These are phyloP conservation scores for Carlito syrichta DNA, from an alignment of 2,113 vertebrate species.

Conservation along the genomic window DNA sequence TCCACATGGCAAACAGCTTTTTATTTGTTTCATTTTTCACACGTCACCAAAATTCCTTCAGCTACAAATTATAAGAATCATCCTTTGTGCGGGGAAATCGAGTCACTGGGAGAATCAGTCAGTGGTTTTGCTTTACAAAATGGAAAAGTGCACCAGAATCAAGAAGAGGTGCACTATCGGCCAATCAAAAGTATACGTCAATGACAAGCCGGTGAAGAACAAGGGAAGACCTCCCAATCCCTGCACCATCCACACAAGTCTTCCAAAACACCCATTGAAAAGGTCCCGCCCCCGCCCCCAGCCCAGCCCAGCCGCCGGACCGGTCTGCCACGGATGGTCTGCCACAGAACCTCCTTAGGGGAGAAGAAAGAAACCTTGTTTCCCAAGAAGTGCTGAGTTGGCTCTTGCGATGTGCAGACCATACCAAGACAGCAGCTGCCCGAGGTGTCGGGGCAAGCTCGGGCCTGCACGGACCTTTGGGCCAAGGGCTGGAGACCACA, in stretches of 20 bases:
- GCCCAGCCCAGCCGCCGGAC: too few species aligned
- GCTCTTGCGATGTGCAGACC: not conserved
- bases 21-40: not conserved
- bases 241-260: not conserved
- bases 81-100: not conserved
- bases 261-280: not conserved
- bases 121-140: slow-evolving; percentile 4
- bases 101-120: not conserved
- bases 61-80: not conserved
- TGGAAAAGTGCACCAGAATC: not conserved
- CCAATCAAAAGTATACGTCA: not conserved
- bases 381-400: not conserved
- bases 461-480: not conserved
- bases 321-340: not conserved
- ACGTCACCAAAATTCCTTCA: not conserved
- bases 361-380: not conserved
- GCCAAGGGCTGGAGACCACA: not conserved
- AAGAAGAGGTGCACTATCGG: not conserved
- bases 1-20: not conserved
- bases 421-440: not conserved
- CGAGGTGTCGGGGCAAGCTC: not conserved
- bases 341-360: not conserved
- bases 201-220: not conserved
- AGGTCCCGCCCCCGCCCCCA: too few species aligned
- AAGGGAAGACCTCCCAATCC: not conserved